Conservation (phyloP, 2,113 vertebrate genomes). For the Capreolus pygargus region DNA sequence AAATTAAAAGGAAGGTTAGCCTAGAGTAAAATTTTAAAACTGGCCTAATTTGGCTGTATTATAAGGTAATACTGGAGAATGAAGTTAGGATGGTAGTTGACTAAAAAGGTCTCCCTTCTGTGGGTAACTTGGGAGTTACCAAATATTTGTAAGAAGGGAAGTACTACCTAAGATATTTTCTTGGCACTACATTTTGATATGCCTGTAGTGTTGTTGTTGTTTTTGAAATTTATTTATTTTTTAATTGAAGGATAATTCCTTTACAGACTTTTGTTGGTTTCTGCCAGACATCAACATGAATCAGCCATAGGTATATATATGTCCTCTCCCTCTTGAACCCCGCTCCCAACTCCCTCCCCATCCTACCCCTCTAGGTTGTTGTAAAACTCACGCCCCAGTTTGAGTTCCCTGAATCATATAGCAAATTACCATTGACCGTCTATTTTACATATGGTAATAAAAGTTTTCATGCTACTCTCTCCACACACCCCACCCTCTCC, state of each 20-base stretch:
- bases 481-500: background rate
- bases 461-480: background rate
- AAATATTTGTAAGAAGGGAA: background rate
- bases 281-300: background rate
- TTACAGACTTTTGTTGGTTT: background rate
- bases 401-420: background rate
- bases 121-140: background rate
- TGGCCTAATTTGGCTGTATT: background rate
- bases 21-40: background rate
- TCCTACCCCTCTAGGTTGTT: background rate
- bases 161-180: background rate
- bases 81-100: background rate
- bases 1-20: background rate
- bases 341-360: background rate
- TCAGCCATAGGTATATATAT: background rate
- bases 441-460: background rate
- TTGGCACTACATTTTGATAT: background rate
- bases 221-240: background rate
- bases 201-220: background rate
- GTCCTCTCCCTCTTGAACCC: background rate
- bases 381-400: background rate
- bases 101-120: background rate
- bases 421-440: background rate
- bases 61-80: background rate
- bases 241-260: background rate